These are phyloP conservation scores for Pogonomyrmex californicus DNA, from an alignment of 1,140 invertebrate species.

Conservation along the genomic window DNA sequence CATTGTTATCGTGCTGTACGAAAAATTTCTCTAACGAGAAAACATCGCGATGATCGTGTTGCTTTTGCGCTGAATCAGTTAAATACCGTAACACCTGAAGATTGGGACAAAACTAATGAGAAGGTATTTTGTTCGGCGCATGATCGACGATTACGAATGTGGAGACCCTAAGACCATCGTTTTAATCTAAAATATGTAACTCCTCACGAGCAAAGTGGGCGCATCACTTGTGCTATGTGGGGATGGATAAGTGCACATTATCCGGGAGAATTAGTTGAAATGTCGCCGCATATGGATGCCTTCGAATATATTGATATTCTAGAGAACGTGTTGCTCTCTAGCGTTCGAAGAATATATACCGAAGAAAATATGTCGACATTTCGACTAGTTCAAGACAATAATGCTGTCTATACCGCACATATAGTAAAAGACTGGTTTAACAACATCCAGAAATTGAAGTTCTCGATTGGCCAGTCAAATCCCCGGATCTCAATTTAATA, in stretches of 20 bases:
- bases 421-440: not conserved
- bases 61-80: not conserved
- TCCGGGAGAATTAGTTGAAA: no score
- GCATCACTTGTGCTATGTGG: no score
- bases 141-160: not conserved
- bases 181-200: not conserved
- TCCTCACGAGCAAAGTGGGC: not conserved
- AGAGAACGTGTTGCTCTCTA: not conserved
- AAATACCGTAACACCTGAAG: not conserved
- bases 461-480: not conserved
- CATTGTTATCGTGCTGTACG: not conserved
- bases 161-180: not conserved
- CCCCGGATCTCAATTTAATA: not conserved
- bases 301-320: not conserved
- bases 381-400: conserved; percentile 15
- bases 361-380: not conserved
- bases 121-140: conserved; percentile 6
- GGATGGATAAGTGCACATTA: no score
- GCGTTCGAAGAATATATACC: not conserved
- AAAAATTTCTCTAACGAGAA: not conserved
- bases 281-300: no score
- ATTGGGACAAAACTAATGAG: not conserved
- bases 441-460: conserved; percentile 1
- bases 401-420: not conserved
- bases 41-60: not conserved